Evolutionary conservation across 2,113 vertebrate genomes (phyloP), one percentile per base, ranked within the genome.

Genomic region (Oreochromis niloticus): DNA sequence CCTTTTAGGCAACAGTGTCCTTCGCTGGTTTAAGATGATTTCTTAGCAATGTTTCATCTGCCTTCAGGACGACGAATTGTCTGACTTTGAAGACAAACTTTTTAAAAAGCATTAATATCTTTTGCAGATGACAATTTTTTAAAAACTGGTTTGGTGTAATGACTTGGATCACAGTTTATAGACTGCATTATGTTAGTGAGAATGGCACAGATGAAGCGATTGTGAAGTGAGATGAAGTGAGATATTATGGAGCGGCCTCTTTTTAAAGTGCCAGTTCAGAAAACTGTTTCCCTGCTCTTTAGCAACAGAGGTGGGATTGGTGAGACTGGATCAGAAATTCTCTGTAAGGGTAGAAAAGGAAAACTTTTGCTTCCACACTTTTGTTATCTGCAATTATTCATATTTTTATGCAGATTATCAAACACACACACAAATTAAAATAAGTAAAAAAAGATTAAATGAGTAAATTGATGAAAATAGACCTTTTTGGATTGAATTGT

Each of bases 1-100:
- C 90, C 90, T 41, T 80, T 93, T 94, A 90, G 59, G 63, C 59
- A 48, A 68, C 27, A 11, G 84, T 9, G 61, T 80, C 90, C 39
- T 56, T 56, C 16, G 13, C 85, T 88, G 83, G 54, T 91, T 89
- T 88, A 52, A 85, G 85, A 83, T 84, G 7, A 80, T 90, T 87
- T 80, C 14, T 81, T 54, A 22, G 55, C 27, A 83, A 82, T 83
- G 41, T 78, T 0, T 32, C 4, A 1, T 48, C 34, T 41, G 5
- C 48, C 27, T 78, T 71, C 4, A 66, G 56, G 71, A 30, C 2
- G 2, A 30, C 1, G 1, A 32, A 50, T 32, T 48, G 7, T 75
- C 16, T 75, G 14, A 17, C 1, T 75, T 16, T 48, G 14, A 75
- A 11, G 14, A 48, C 24, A 27, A 48, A 27, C 16, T 0, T 48